Evolutionary conservation across 2,888 invertebrate species (phyloP).

Genomic region (Stenurella melanura): DNA sequence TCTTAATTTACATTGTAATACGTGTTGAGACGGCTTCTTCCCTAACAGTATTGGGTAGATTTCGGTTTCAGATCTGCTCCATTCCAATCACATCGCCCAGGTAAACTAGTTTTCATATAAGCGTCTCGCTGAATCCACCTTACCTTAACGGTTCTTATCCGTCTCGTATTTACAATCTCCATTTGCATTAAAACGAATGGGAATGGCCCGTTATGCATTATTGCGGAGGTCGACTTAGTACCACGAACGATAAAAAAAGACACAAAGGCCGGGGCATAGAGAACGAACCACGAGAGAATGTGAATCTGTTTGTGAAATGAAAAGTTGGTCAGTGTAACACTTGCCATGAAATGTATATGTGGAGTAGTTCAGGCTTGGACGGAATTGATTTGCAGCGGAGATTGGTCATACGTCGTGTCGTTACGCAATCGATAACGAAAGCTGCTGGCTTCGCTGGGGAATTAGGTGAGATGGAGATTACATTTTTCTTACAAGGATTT

Average conservation of each 20-base stretch:
- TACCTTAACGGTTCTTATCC: constrained; percentile 2
- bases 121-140: neutral
- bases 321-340: constrained; percentile 58
- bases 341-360: constrained; percentile 47
- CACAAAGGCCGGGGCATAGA: constrained; percentile 28
- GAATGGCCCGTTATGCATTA: constrained; percentile 20
- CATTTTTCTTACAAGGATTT: neutral
- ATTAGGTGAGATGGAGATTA: constrained; percentile 24
- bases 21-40: neutral
- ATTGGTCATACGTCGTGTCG: constrained; percentile 16
- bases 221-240: constrained; percentile 26
- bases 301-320: constrained; percentile 55
- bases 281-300: constrained; percentile 48
- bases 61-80: neutral
- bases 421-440: constrained; percentile 38
- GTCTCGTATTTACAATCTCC: constrained; percentile 12
- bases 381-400: constrained; percentile 38
- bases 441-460: constrained; percentile 11
- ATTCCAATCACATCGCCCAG: neutral
- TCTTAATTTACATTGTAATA: too few relatives aligned
- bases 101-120: neutral
- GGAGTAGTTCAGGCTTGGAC: constrained; percentile 21
- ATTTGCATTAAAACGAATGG: constrained; percentile 29
- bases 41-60: neutral
- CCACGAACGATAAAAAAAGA: constrained; percentile 32